Conservation (phyloP, 2,797 vertebrate genomes). For the Acanthis flammea region DNA sequence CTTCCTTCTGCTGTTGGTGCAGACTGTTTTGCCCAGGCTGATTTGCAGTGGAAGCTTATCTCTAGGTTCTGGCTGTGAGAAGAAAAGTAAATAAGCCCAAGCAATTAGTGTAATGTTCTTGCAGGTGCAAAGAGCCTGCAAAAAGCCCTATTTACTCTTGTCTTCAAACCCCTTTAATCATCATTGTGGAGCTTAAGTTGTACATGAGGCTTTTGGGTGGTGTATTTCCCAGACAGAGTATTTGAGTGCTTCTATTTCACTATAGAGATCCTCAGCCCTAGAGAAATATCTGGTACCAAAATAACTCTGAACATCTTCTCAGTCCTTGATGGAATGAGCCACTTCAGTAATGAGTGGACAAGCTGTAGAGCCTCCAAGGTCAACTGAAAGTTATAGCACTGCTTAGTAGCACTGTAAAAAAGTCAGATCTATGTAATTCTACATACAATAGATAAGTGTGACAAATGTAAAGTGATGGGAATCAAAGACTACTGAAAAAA, state of each 20-base stretch:
- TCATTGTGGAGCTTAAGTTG: background rate
- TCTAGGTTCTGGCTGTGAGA: conserved; percentile 25
- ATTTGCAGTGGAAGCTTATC: conserved; percentile 42
- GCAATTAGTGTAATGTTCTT: conserved; percentile 31
- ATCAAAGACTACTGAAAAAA: background rate
- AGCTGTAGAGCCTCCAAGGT: background rate
- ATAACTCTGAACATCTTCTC: background rate
- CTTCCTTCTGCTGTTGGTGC: conserved; percentile 17
- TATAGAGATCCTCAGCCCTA: background rate
- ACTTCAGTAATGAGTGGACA: background rate
- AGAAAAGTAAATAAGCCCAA: conserved; percentile 49
- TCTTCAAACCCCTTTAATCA: conserved; percentile 21
- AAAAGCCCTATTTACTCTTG: conserved; percentile 14
- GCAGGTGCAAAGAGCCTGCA: conserved; percentile 45
- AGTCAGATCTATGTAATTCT: background rate
- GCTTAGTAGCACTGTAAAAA: background rate
- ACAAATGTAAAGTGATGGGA: background rate
- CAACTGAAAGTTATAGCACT: background rate
- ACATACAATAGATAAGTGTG: background rate
- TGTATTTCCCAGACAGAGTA: background rate
- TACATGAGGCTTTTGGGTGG: background rate
- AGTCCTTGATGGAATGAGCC: background rate
- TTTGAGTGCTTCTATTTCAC: background rate
- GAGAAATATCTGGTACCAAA: conserved; percentile 9
- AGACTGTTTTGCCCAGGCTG: conserved; percentile 7